Percentiles rank a stretch among this genome's conserved stretches.
These are phyloP conservation scores for Sebastolobus altivelis DNA, from an alignment of 2,797 vertebrate genomes.

Conservation along the genomic window DNA sequence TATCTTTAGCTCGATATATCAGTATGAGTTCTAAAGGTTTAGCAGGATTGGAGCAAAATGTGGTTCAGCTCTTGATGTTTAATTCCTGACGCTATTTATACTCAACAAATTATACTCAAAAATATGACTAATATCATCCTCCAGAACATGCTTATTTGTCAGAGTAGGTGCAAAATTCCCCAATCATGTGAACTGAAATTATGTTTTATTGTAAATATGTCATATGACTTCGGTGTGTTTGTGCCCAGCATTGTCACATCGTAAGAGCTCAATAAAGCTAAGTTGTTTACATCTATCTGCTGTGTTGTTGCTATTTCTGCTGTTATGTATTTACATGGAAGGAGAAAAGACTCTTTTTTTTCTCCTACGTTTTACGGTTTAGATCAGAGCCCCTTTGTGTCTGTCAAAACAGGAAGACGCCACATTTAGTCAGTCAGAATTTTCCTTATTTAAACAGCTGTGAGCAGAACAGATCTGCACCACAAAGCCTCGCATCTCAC, in stretches of 20 bases:
- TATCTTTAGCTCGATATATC: neutral
- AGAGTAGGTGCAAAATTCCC: neutral
- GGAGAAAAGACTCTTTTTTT: conserved; percentile 1
- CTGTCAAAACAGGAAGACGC: conserved; percentile 44
- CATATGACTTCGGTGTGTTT: neutral
- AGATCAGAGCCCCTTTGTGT: conserved; percentile 31
- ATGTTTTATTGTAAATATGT: conserved; percentile 24
- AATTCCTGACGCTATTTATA: neutral
- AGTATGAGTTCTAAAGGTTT: neutral
- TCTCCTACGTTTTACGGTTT: neutral
- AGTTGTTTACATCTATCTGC: conserved; percentile 39
- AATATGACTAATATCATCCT: neutral
- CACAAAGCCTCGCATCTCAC: neutral
- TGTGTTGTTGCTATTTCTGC: conserved; percentile 35
- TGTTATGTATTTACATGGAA: neutral
- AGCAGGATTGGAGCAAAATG: neutral
- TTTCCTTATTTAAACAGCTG: conserved; percentile 40
- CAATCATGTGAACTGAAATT: neutral
- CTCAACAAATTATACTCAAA: neutral
- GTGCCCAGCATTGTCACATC: conserved; percentile 23
- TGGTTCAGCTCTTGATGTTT: conserved; percentile 1
- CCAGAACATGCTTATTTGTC: neutral
- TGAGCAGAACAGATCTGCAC: neutral
- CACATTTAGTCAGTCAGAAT: neutral
- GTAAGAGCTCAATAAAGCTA: conserved; percentile 57